These are phyloP conservation scores for Thamnophis elegans DNA, from an alignment of 2,797 vertebrate genomes.

Conservation along the genomic window DNA sequence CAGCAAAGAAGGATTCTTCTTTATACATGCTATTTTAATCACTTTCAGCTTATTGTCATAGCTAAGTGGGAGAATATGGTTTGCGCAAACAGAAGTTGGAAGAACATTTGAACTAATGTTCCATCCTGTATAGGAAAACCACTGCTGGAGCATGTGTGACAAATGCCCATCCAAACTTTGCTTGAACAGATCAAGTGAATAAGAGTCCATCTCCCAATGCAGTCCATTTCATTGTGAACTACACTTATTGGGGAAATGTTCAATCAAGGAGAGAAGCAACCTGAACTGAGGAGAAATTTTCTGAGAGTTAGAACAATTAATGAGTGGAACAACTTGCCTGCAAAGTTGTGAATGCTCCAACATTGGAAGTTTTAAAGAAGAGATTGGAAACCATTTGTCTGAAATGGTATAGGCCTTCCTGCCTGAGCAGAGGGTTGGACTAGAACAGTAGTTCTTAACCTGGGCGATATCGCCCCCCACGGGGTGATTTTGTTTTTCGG, in stretches of 20 bases:
- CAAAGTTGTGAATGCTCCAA: too few species aligned
- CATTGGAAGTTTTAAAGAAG: too few species aligned
- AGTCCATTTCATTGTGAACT: neutral
- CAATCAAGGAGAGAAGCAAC: neutral
- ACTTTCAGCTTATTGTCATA: neutral
- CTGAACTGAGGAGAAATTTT: neutral
- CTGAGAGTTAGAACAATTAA: neutral
- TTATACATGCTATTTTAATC: neutral
- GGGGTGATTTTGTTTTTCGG: too few species aligned
- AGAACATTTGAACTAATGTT: neutral
- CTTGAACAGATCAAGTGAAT: neutral
- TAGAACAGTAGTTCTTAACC: too few species aligned
- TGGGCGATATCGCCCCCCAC: too few species aligned
- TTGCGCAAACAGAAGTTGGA: neutral
- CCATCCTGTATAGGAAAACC: neutral
- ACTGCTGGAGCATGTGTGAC: neutral
- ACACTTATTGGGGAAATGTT: neutral
- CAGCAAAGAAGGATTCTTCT: neutral
- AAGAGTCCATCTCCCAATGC: neutral
- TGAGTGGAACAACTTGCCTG: neutral
- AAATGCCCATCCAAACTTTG: neutral
- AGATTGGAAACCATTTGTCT: too few species aligned
- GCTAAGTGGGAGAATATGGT: neutral
- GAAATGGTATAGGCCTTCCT: too few species aligned
- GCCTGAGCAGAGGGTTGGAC: too few species aligned